A percentile compares a stretch with the other conserved stretches of the same genome.
Conservation (phyloP, 53 echinoderm and acorn worm species). For the Patiria pectinifera region DNA sequence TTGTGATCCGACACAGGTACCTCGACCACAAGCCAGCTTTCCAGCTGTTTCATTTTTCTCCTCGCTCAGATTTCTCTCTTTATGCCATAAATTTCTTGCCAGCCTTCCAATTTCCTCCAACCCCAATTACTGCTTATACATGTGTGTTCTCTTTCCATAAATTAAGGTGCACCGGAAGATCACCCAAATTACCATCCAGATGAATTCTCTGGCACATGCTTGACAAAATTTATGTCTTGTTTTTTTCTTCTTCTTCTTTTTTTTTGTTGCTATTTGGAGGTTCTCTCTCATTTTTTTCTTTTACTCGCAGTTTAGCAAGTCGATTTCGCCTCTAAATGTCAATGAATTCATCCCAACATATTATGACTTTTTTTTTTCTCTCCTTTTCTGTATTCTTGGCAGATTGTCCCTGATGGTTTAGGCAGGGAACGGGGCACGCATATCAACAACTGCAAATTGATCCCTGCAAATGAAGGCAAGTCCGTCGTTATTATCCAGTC, state of each 20-base stretch:
- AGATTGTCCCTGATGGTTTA: not conserved
- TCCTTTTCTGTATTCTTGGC: not conserved
- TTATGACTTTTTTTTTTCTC: constrained; percentile 1
- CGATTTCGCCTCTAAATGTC: constrained; percentile 20
- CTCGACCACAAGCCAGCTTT: too few species aligned
- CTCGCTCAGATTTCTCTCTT: not conserved
- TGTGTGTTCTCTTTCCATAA: not conserved
- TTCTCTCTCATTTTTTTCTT: not conserved
- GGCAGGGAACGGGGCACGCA: not conserved
- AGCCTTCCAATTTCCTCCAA: not conserved
- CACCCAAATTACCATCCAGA: not conserved
- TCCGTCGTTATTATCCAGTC: constrained; percentile 28
- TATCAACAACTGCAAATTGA: constrained; percentile 37
- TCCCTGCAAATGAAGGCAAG: constrained; percentile 45
- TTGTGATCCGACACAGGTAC: too few species aligned
- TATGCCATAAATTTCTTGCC: not conserved
- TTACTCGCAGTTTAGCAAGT: not conserved
- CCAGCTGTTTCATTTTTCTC: not conserved
- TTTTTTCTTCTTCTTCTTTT: too few species aligned
- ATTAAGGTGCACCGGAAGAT: not conserved
- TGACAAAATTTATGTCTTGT: too few species aligned
- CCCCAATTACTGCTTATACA: not conserved
- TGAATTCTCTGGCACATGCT: constrained; percentile 2
- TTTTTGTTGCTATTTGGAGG: too few species aligned
- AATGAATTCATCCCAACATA: constrained; percentile 36